These are phyloP conservation scores for Hoplostethus mediterraneus DNA, from an alignment of 2,797 vertebrate genomes.

Conservation along the genomic window DNA sequence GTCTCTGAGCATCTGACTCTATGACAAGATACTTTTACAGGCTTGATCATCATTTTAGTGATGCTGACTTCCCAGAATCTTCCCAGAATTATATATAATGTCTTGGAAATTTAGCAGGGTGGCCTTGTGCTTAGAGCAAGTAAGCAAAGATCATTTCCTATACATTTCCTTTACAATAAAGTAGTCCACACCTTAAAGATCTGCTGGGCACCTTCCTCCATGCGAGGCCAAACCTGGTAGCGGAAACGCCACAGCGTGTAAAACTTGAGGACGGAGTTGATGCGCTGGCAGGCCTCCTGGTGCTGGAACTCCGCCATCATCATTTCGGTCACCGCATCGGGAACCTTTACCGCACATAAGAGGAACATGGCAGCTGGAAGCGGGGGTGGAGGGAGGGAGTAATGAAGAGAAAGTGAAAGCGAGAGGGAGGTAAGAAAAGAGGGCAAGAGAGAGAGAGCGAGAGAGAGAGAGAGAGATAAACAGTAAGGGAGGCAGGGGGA, in stretches of 20 bases:
- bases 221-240: conserved; percentile 99
- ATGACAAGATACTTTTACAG: too few species aligned
- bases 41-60: too few species aligned
- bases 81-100: too few species aligned
- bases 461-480: background rate
- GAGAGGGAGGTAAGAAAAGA: background rate
- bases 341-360: conserved; percentile 97
- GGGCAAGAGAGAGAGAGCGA: background rate
- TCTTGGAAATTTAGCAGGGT: too few species aligned
- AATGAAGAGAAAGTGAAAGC: background rate
- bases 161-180: too few species aligned
- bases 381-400: background rate
- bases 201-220: conserved; percentile 99
- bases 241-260: conserved; percentile 98
- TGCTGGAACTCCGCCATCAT: conserved; percentile 99
- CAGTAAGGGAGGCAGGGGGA: background rate
- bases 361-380: conserved; percentile 97
- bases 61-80: too few species aligned
- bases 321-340: conserved; percentile 97
- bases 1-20: too few species aligned
- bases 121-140: too few species aligned
- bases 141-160: too few species aligned
- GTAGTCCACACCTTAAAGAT: conserved; percentile 92
- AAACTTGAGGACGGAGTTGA: conserved; percentile 97
- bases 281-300: conserved; percentile 95